Conservation (phyloP, 2,113 vertebrate genomes). For the Typhlomys cinereus region DNA sequence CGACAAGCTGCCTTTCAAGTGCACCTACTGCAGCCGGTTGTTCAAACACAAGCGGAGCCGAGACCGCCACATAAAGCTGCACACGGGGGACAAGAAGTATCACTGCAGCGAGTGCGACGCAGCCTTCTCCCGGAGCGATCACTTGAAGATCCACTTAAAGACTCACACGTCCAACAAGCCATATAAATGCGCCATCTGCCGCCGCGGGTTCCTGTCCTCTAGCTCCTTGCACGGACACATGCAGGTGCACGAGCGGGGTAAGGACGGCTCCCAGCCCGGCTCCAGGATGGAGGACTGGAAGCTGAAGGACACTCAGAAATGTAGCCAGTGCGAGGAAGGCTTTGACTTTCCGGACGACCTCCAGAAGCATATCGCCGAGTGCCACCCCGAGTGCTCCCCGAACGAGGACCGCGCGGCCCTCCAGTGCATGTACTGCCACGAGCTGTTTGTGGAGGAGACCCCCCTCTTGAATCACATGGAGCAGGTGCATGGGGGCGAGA, state of each 20-base stretch:
- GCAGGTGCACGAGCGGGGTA: constrained; percentile 97
- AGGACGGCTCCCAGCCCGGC: constrained; percentile 90
- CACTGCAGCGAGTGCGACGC: constrained; percentile 98
- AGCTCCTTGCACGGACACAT: constrained; percentile 98
- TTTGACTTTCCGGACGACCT: constrained; percentile 98
- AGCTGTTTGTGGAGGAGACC: constrained; percentile 95
- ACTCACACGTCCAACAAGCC: constrained; percentile 99
- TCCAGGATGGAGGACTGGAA: constrained; percentile 95
- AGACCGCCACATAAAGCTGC: constrained; percentile 97
- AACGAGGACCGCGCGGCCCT: constrained; percentile 93
- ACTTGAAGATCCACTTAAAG: constrained; percentile 99
- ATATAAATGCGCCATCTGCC: constrained; percentile 98
- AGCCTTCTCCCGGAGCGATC: constrained; percentile 97
- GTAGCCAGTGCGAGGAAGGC: constrained; percentile 97
- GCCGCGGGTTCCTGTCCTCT: constrained; percentile 95
- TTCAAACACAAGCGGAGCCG: constrained; percentile 99
- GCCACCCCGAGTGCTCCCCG: constrained; percentile 97
- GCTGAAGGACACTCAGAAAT: constrained; percentile 97
- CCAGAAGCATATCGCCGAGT: constrained; percentile 97
- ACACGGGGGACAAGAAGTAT: constrained; percentile 98
- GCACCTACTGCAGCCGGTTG: constrained; percentile 97
- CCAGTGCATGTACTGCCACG: constrained; percentile 97
- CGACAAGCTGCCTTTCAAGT: constrained; percentile 98
- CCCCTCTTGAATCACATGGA: constrained; percentile 95
- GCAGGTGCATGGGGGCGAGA: constrained; percentile 93